These are phyloP conservation scores for Lochmaea capreae DNA, from an alignment of 2,888 invertebrate genomes.

Conservation along the genomic window DNA sequence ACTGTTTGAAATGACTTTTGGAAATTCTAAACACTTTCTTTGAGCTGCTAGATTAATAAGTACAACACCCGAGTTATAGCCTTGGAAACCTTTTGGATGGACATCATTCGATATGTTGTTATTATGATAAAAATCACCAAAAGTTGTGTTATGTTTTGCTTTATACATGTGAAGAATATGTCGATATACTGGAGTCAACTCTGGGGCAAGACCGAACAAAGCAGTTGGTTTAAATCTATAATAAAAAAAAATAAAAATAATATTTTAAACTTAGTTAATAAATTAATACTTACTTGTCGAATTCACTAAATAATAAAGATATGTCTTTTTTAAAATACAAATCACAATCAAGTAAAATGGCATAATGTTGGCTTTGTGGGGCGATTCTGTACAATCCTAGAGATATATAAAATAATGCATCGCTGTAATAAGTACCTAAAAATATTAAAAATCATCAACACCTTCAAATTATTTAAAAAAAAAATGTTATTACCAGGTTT, in stretches of 20 bases:
- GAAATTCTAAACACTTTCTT: conserved; percentile 72
- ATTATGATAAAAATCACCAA: conserved; percentile 66
- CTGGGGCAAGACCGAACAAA: conserved; percentile 79
- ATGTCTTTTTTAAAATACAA: conserved; percentile 79
- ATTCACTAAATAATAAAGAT: conserved; percentile 74
- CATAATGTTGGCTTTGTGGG: conserved; percentile 70
- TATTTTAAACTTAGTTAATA: background rate
- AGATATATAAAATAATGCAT: conserved; percentile 83
- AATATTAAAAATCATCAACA: conserved; percentile 45
- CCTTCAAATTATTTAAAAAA: conserved; percentile 41
- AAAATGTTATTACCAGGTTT: conserved; percentile 68
- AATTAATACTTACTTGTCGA: conserved; percentile 67
- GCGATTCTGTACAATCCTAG: conserved; percentile 78
- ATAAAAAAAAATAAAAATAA: conserved; percentile 1
- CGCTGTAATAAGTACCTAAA: conserved; percentile 79
- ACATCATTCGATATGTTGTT: conserved; percentile 50
- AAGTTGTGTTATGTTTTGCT: conserved; percentile 70
- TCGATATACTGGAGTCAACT: conserved; percentile 82
- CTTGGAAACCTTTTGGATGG: conserved; percentile 73
- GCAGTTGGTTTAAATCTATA: conserved; percentile 71
- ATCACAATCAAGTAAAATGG: conserved; percentile 83
- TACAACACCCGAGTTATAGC: conserved; percentile 85
- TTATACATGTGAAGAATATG: conserved; percentile 79
- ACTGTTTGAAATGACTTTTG: conserved; percentile 68
- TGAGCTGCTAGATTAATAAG: conserved; percentile 77